These are phyloP conservation scores for Tylochromis polylepis DNA, from an alignment of 2,113 vertebrate species.

Conservation along the genomic window DNA sequence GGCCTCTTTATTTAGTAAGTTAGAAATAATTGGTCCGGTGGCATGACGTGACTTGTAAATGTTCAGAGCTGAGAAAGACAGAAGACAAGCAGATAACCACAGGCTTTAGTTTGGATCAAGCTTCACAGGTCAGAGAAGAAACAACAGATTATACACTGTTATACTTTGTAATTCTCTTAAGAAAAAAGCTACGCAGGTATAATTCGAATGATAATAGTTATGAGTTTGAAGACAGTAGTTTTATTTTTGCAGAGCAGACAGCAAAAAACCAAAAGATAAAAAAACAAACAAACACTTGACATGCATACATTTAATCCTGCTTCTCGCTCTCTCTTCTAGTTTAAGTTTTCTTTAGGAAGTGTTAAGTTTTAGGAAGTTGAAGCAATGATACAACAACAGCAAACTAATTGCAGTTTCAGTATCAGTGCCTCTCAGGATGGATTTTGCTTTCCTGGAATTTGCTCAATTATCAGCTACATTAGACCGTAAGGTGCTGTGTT, in stretches of 20 bases:
- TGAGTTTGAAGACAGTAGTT: background rate
- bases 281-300: background rate
- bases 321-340: background rate
- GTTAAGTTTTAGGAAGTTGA: background rate
- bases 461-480: background rate
- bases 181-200: background rate
- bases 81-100: slow-evolving; percentile 34
- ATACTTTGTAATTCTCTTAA: slow-evolving; percentile 29
- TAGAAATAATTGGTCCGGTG: slow-evolving; percentile 40
- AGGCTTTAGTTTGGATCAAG: slow-evolving; percentile 42
- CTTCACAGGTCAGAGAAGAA: slow-evolving; percentile 27
- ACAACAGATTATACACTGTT: slow-evolving; percentile 4
- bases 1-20: slow-evolving; percentile 51
- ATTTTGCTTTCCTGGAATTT: background rate
- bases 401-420: background rate
- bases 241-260: background rate
- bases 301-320: background rate
- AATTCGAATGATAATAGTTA: background rate
- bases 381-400: background rate
- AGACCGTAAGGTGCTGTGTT: background rate
- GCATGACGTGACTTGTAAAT: slow-evolving; percentile 61
- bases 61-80: background rate
- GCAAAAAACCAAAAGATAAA: background rate
- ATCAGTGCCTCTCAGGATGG: background rate
- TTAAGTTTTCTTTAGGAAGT: background rate